These are phyloP conservation scores for Nephrotoma appendiculata DNA, from an alignment of 2,888 invertebrate species.

Conservation along the genomic window DNA sequence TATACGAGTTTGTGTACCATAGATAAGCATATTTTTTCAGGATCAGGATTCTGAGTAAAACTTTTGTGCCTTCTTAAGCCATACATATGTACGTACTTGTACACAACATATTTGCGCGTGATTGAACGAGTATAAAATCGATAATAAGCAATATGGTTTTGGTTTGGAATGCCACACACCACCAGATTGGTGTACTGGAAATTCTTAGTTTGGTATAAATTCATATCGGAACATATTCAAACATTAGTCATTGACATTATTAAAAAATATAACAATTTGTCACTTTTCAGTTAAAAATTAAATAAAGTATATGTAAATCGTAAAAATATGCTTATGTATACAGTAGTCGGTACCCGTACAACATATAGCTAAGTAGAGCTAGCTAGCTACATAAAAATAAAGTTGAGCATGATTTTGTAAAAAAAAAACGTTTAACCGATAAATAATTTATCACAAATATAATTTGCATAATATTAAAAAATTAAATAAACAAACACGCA, in stretches of 20 bases:
- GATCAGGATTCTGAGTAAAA: neutral
- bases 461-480: neutral
- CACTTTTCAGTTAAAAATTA: neutral
- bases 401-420: neutral
- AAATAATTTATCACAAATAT: neutral
- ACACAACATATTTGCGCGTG: neutral
- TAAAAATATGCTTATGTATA: neutral
- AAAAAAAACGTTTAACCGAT: neutral
- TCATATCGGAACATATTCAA: neutral
- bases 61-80: neutral
- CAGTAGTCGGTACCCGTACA: neutral
- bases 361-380: too few species aligned
- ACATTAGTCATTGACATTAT: neutral
- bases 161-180: neutral
- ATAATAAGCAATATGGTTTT: neutral
- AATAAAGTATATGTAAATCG: neutral
- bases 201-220: neutral
- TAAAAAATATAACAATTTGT: neutral
- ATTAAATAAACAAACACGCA: neutral
- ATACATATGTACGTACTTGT: neutral
- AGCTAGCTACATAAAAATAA: neutral
- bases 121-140: neutral
- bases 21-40: neutral
- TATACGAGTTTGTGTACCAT: neutral
- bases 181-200: neutral